Evolutionary conservation across 1,140 invertebrate species (phyloP).

Genomic region (Temnothorax longispinosus): DNA sequence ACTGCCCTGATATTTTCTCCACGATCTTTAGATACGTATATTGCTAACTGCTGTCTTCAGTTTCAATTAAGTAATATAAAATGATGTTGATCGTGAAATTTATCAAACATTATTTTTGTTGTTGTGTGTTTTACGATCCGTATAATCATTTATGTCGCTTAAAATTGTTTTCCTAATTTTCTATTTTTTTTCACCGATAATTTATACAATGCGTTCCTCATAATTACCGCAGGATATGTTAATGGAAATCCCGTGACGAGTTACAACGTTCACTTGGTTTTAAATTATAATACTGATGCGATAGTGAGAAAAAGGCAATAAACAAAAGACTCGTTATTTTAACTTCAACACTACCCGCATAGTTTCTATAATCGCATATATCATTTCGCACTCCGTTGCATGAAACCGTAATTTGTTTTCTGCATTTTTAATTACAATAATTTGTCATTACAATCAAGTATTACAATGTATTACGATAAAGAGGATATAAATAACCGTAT

Average conservation of each 20-base stretch:
- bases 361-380: not conserved
- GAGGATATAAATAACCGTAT: not conserved
- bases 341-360: not conserved
- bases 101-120: not conserved
- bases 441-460: not conserved
- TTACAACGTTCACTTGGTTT: slow-evolving; percentile 2
- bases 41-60: not conserved
- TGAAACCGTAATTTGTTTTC: not conserved
- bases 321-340: slow-evolving; percentile 26
- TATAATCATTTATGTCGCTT: not conserved
- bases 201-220: slow-evolving; percentile 19
- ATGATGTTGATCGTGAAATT: not conserved
- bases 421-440: not conserved
- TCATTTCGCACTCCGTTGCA: not conserved
- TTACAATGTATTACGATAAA: not conserved
- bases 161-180: not conserved
- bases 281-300: slow-evolving; percentile 43
- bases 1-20: not conserved
- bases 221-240: slow-evolving; percentile 26
- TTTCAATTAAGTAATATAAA: not conserved
- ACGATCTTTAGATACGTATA: not conserved
- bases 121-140: too few species aligned
- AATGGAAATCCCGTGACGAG: not conserved
- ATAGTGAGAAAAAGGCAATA: slow-evolving; percentile 5
- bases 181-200: not conserved